Evolutionary conservation across 2,888 invertebrate genomes (phyloP).

Genomic region (Microctonus brassicae): DNA sequence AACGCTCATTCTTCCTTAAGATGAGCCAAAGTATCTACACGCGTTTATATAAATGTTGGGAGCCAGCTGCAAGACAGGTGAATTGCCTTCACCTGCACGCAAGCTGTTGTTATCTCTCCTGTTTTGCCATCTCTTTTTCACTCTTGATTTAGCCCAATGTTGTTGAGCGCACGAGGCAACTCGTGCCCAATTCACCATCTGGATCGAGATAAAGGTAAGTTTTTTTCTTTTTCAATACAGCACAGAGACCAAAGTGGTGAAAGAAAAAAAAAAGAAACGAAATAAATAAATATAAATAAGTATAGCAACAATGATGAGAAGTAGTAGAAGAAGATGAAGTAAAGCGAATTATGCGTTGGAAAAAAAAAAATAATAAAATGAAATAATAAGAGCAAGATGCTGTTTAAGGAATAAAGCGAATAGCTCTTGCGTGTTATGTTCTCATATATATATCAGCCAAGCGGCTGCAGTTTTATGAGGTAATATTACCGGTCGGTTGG

Average conservation of each 20-base stretch:
- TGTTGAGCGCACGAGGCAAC: constrained; percentile 31
- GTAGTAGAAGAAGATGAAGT: not conserved
- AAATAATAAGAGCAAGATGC: not conserved
- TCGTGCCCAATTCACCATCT: constrained; percentile 61
- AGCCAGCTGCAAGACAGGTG: constrained; percentile 66
- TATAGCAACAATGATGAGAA: not conserved
- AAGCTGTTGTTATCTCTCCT: constrained; percentile 57
- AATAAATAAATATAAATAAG: not conserved
- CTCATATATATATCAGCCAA: not conserved
- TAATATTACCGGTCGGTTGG: constrained; percentile 11
- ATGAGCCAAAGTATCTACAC: constrained; percentile 8
- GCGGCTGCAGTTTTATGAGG: constrained; percentile 12
- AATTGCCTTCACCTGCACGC: constrained; percentile 61
- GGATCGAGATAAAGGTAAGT: constrained; percentile 48
- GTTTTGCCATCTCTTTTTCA: constrained; percentile 1
- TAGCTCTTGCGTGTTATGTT: constrained; percentile 2
- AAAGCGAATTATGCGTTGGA: not conserved
- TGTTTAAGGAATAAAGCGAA: not conserved
- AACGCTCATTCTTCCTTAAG: constrained; percentile 20
- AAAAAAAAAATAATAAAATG: not conserved
- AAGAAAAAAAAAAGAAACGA: not conserved
- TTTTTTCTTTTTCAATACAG: not conserved
- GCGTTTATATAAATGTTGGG: constrained; percentile 19
- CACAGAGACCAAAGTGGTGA: not conserved
- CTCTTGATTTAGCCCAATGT: constrained; percentile 13